These are phyloP conservation scores for Geothlypis trichas DNA, from an alignment of 2,113 vertebrate species.

Conservation along the genomic window DNA sequence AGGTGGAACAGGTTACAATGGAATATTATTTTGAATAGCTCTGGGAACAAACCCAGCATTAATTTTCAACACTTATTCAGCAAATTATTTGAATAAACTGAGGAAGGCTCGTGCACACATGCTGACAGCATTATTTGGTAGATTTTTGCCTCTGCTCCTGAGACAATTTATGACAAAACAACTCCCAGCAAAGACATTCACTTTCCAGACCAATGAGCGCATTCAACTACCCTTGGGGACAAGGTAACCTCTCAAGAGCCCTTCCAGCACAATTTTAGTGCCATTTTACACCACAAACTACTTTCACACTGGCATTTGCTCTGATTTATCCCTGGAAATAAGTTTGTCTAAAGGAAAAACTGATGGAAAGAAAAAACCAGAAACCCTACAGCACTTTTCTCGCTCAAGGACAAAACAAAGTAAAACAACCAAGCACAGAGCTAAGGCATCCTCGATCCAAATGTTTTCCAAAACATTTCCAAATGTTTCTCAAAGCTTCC, in stretches of 20 bases:
- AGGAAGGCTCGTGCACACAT: background rate
- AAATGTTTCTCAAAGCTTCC: slow-evolving; percentile 54
- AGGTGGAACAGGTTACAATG: background rate
- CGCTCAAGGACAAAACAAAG: slow-evolving; percentile 14
- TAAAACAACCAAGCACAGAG: background rate
- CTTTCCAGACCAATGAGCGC: background rate
- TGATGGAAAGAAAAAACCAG: background rate
- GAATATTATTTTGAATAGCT: slow-evolving; percentile 4
- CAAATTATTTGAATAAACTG: background rate
- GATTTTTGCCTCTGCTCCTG: slow-evolving; percentile 1
- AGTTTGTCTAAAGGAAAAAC: background rate
- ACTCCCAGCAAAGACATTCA: background rate
- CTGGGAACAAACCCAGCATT: slow-evolving; percentile 34
- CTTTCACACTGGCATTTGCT: background rate
- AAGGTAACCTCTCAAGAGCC: background rate
- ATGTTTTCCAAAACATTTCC: slow-evolving; percentile 50
- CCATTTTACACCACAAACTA: background rate
- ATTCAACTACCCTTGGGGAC: background rate
- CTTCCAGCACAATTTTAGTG: background rate
- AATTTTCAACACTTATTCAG: slow-evolving; percentile 31
- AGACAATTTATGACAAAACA: background rate
- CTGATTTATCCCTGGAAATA: slow-evolving; percentile 12
- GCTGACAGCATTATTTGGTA: background rate
- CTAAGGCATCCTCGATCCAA: background rate
- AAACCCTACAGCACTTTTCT: background rate